A percentile compares a stretch with the other conserved stretches of the same genome.
phyloP scores from a whole-genome alignment of 2,797 vertebrate species.

The Pampus argenteus region DNA sequence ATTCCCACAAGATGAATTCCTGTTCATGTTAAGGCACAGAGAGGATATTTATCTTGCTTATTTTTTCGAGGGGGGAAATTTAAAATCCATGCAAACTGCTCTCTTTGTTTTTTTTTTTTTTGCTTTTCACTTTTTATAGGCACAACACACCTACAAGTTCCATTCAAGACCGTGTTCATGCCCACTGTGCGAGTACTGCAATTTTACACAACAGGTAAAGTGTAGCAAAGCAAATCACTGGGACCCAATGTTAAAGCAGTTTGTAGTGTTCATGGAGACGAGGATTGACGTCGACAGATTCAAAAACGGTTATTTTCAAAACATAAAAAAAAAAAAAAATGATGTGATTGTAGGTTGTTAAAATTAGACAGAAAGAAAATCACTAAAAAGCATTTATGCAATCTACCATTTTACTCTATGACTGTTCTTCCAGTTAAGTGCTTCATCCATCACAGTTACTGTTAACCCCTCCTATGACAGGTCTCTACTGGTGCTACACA shows the following conservation, averaged over 20 bases:
- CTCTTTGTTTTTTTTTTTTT: background rate
- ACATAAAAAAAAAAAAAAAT: too few species aligned
- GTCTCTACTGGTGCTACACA: conserved; percentile 26
- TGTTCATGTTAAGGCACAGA: conserved; percentile 31
- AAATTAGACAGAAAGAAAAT: conserved; percentile 35
- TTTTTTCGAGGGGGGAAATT: background rate
- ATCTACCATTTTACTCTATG: conserved; percentile 43
- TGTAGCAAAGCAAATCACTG: background rate
- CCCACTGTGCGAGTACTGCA: background rate
- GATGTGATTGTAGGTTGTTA: conserved; percentile 39
- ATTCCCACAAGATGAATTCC: conserved; percentile 49
- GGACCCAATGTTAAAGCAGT: background rate
- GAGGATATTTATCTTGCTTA: conserved; percentile 14
- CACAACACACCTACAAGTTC: background rate
- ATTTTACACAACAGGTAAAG: conserved; percentile 9
- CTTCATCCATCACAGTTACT: conserved; percentile 40
- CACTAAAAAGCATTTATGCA: conserved; percentile 28
- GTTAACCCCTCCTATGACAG: conserved; percentile 46
- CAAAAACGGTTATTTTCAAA: too few species aligned
- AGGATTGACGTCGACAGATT: too few species aligned
- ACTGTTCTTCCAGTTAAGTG: conserved; percentile 34
- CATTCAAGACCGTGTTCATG: conserved; percentile 7
- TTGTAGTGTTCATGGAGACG: background rate
- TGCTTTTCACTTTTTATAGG: conserved; percentile 5
- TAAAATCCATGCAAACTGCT: conserved; percentile 9